These are phyloP conservation scores for Nibea coibor DNA, from an alignment of 2,113 vertebrate genomes.

Conservation along the genomic window DNA sequence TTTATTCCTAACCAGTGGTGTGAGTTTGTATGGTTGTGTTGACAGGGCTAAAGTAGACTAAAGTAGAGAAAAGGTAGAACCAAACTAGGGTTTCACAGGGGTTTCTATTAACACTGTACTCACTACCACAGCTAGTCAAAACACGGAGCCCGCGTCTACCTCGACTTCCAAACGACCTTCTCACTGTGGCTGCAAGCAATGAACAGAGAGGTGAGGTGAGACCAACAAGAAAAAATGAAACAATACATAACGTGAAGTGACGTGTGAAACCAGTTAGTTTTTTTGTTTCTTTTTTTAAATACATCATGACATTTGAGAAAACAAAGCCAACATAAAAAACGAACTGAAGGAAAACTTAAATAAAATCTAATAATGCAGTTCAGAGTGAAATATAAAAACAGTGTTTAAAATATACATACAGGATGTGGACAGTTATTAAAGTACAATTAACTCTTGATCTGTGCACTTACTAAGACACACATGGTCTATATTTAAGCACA, in stretches of 20 bases:
- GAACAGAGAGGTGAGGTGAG: constrained; percentile 86
- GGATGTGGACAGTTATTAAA: constrained; percentile 30
- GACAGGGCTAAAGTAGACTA: constrained; percentile 47
- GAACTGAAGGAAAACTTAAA: constrained; percentile 9
- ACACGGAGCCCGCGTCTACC: constrained; percentile 91
- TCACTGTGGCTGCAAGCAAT: constrained; percentile 91
- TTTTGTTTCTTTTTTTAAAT: not conserved
- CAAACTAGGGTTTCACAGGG: constrained; percentile 70
- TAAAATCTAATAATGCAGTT: constrained; percentile 29
- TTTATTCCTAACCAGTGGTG: not conserved
- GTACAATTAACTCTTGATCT: constrained; percentile 43
- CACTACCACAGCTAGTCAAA: constrained; percentile 89
- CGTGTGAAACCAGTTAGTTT: constrained; percentile 17
- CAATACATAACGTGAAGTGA: constrained; percentile 60
- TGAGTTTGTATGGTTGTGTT: constrained; percentile 49
- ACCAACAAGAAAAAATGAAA: constrained; percentile 74
- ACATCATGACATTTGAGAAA: constrained; percentile 51
- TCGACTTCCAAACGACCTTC: constrained; percentile 95
- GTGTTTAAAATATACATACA: constrained; percentile 27
- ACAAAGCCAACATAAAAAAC: constrained; percentile 32
- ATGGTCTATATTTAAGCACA: not conserved
- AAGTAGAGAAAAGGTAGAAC: constrained; percentile 59
- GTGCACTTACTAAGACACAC: not conserved
- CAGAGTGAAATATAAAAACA: constrained; percentile 23
- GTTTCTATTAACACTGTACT: constrained; percentile 84